Evolutionary conservation across 2,888 invertebrate genomes (phyloP).

Genomic region (Disparrhopalites patrizii): DNA sequence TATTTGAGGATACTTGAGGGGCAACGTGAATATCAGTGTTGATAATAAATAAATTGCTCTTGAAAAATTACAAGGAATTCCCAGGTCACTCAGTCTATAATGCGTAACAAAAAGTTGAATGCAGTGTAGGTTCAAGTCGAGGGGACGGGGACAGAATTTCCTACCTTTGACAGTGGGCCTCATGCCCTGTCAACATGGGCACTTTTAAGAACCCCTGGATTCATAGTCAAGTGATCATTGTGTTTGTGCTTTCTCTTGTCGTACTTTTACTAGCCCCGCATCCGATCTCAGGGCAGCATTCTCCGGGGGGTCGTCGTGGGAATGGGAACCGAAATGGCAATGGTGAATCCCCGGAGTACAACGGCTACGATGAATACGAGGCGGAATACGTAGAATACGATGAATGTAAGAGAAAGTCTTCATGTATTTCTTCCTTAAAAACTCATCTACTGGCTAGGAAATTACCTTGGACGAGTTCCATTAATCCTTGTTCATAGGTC

Average conservation of each 20-base stretch:
- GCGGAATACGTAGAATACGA: slow-evolving; percentile 47
- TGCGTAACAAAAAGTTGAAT: slow-evolving; percentile 3
- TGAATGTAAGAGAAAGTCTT: slow-evolving; percentile 23
- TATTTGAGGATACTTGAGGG: too few relatives aligned
- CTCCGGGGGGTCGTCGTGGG: slow-evolving; percentile 21
- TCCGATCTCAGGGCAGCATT: slow-evolving; percentile 43
- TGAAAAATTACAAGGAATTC: background rate
- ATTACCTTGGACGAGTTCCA: too few relatives aligned
- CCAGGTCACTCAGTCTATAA: background rate
- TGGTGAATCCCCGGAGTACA: slow-evolving; percentile 39
- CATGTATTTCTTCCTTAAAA: background rate
- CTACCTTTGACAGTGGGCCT: background rate
- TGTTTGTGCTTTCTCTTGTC: slow-evolving; percentile 13
- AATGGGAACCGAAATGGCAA: slow-evolving; percentile 32
- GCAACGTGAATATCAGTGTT: too few relatives aligned
- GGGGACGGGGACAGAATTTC: background rate
- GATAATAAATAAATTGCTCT: too few relatives aligned
- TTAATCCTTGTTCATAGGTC: too few relatives aligned
- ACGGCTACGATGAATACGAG: slow-evolving; percentile 45
- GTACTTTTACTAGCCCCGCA: slow-evolving; percentile 29
- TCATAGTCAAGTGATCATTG: background rate
- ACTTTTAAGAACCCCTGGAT: background rate
- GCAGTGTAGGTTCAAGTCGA: too few relatives aligned
- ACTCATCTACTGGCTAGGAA: too few relatives aligned
- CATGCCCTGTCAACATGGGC: slow-evolving; percentile 10